Base-by-base conservation (phyloP, 2,113 vertebrate genomes). In the Gavia stellata region DNA sequence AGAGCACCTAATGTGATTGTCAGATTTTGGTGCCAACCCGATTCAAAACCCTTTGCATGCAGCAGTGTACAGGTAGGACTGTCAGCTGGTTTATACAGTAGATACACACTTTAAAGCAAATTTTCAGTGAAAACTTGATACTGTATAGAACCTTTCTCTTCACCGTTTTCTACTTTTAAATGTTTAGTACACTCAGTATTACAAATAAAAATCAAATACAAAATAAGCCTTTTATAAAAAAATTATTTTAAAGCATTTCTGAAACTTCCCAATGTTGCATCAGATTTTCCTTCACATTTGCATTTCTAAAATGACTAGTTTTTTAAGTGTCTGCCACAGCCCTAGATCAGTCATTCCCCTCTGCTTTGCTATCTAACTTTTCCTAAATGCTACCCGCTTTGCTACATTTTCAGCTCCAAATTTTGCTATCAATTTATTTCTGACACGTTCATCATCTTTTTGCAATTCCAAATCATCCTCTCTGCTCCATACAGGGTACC, bases 391-490 rank as follows among this genome's bases (percentile, higher is more conserved):
- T 68, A 98, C 63, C n/a, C 98, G 95, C 56, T 95, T 98, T 56
- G 97, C 97, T 55, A 98, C 97, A 23, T 98, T 98, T 73, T 98
- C 98, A 81, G 96, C 94, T 90, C 98, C 98, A 88, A 97, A 98
- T 96, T 98, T 98, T 80, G 94, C 95, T 66, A 98, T 78, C 75
- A 98, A 44, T 85, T 95, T 96, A 59, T 93, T 81, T 89, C 94
- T 96, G 58, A 93, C 56, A 38, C 5, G 17, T 14, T 96, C 91
- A 50, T 98, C 97, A 62, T 96, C 94, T 73, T 97, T 96, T 81
- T 98, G 96, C 92, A 98, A 96, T 81, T 98, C 98, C 67, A 97
- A 72, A 56, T 98, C 98, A 82, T 98, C 98, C 65, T 97, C 97
- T 67, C 96, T 96, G 90, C 79, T 98, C 98, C 98, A 98, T 28